These are phyloP conservation scores for Channa argus DNA, from an alignment of 2,113 vertebrate species.

Conservation along the genomic window DNA sequence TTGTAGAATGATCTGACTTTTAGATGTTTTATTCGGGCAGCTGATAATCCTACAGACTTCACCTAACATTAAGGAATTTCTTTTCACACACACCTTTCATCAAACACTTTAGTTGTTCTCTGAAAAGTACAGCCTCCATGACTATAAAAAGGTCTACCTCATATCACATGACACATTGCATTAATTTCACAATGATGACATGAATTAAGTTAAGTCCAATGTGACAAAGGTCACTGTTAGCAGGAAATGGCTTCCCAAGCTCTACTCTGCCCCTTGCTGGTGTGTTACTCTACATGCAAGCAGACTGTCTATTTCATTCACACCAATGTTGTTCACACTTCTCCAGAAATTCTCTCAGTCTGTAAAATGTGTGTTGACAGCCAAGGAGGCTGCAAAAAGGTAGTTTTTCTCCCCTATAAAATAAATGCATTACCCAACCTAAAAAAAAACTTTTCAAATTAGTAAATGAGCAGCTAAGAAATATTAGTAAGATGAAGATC, in stretches of 20 bases:
- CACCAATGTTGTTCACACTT: background rate
- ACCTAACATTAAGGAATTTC: background rate
- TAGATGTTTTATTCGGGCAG: background rate
- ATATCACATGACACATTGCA: background rate
- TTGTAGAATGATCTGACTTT: no score
- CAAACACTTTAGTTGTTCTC: no score
- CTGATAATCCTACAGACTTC: background rate
- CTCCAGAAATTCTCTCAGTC: background rate
- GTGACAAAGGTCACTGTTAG: conserved; percentile 41
- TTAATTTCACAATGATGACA: conserved; percentile 21
- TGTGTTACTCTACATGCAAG: background rate
- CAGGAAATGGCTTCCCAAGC: conserved; percentile 36
- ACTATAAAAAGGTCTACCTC: background rate
- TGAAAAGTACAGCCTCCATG: background rate
- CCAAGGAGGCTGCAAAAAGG: background rate
- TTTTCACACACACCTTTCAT: no score
- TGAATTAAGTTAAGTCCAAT: background rate
- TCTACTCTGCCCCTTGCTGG: conserved; percentile 65
- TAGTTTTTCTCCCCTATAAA: no score
- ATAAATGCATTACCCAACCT: no score
- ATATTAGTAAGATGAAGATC: no score
- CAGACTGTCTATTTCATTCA: no score
- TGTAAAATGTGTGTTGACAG: background rate
- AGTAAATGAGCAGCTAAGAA: no score
- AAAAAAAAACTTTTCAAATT: no score